Evolutionary conservation across 64 coral and sea anemone species (phyloP), one percentile per base, ranked within the genome.

Genomic region (Hydrozoanthus tunicans): DNA sequence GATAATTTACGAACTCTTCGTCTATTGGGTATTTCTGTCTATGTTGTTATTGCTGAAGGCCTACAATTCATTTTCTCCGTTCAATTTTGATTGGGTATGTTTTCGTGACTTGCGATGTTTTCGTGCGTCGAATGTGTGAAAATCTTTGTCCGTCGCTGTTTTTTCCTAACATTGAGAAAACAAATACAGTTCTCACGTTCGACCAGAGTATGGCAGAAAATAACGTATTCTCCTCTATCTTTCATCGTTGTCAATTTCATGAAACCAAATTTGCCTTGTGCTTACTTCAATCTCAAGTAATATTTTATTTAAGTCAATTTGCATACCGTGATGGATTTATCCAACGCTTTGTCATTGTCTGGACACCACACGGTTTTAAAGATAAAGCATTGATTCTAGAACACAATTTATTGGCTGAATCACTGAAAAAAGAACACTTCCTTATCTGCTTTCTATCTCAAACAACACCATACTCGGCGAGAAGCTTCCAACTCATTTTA

Each of bases 291-390:
- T 51, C 58, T 88, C 57, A 20, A 73, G 67, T 24, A 72, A 20
- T 73, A 56, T 14, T 88, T 32, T 43, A 59, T 9, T 68, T 20
- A 57, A 25, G 5, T 9, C n/a, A 43, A 88, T 88, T 88, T 88
- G 84, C 84, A 88, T 88, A 88, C 74, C 70, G 53, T 59, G 43
- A 15, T 23, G 82, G 64, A 55, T 58, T 75, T 59, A 6, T 56
- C 55, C 54, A 32, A 24, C 23, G 56, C 20, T 27, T 1, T 59
- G 54, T 73, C 58, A 88, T 74, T 57, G 5, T 60, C 5, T 60
- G 5, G 54, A 24, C 55, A 60, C 84, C 70, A 58, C 55, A 56
- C 83, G 51, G 20, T 54, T 85, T 58, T 70, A 4, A 71, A 27
- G n/a, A 73, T 86, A 15, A 86, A 74, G 59, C 54, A 51, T 59